Conservation (phyloP, 2,888 invertebrate species). For the Cactoblastis cactorum region DNA sequence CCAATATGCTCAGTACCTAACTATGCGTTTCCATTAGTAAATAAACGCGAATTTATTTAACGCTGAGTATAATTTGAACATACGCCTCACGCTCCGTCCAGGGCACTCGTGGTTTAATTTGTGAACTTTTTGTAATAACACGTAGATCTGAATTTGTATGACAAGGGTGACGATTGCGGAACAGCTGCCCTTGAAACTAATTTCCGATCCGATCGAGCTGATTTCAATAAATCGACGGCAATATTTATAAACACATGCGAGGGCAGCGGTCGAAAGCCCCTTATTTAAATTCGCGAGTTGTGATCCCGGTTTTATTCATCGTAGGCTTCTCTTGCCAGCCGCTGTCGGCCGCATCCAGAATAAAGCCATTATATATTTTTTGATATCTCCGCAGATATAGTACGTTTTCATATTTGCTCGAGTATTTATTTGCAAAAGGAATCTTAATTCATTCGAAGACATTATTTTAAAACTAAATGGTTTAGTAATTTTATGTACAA, state of each 20-base stretch:
- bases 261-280: constrained; percentile 17
- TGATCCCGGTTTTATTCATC: background rate
- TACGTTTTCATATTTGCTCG: constrained; percentile 5
- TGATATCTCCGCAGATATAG: constrained; percentile 12
- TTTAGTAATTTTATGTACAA: no score
- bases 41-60: background rate
- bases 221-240: constrained; percentile 23
- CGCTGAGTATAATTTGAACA: background rate
- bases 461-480: no score
- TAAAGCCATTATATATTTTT: background rate
- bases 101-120: constrained; percentile 1
- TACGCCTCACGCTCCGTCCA: constrained; percentile 1
- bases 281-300: constrained; percentile 9
- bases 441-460: no score
- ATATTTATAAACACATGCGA: constrained; percentile 26
- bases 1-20: constrained; percentile 4
- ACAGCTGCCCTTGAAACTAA: constrained; percentile 17
- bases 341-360: background rate
- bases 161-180: background rate
- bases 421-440: no score
- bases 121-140: constrained; percentile 26
- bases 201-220: background rate
- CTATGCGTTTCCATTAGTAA: constrained; percentile 6
- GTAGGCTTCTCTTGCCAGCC: constrained; percentile 9
- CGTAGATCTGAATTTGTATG: constrained; percentile 55